A percentile compares a stretch with the other conserved stretches of the same genome.
Conservation (phyloP, 2,888 invertebrate species). For the Carcina quercana region DNA sequence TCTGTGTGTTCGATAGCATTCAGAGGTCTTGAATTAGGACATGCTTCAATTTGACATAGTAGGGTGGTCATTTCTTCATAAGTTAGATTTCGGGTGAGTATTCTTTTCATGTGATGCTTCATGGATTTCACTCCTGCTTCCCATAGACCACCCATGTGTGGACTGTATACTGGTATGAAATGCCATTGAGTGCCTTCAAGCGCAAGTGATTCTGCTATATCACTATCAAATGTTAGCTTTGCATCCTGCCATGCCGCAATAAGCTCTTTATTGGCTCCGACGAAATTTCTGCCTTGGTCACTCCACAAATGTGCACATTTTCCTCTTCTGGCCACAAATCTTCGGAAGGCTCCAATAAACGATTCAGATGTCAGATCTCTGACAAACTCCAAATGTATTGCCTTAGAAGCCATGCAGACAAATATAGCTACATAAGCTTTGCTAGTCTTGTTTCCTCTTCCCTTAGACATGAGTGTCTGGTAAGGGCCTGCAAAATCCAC, state of each 20-base stretch:
- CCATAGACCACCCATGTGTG: slow-evolving; percentile 18
- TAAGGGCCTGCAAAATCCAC: slow-evolving; percentile 23
- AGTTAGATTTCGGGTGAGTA: slow-evolving; percentile 10
- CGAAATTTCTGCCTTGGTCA: slow-evolving; percentile 16
- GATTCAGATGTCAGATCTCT: slow-evolving; percentile 1
- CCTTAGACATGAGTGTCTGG: slow-evolving; percentile 13
- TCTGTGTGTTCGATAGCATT: slow-evolving; percentile 4
- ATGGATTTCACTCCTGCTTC: slow-evolving; percentile 14
- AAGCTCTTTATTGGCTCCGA: slow-evolving; percentile 11
- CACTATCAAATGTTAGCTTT: slow-evolving; percentile 14
- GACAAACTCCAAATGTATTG: slow-evolving; percentile 6
- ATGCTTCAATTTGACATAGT: slow-evolving; percentile 17
- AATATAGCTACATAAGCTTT: slow-evolving; percentile 10
- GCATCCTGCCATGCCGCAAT: slow-evolving; percentile 2
- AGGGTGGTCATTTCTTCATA: slow-evolving; percentile 16
- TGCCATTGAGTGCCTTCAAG: slow-evolving; percentile 11
- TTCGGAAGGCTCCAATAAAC: slow-evolving; percentile 6
- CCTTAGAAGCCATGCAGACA: slow-evolving; percentile 2
- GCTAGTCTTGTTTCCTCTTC: slow-evolving; percentile 17
- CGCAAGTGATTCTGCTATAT: neutral
- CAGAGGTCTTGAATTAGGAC: slow-evolving; percentile 18
- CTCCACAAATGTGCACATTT: slow-evolving; percentile 6
- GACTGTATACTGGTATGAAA: slow-evolving; percentile 11
- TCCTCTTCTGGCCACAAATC: slow-evolving; percentile 7
- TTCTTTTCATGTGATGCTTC: slow-evolving; percentile 11